Evolutionary conservation across 2,888 invertebrate genomes (phyloP).

Genomic region (Cephus spinipes): DNA sequence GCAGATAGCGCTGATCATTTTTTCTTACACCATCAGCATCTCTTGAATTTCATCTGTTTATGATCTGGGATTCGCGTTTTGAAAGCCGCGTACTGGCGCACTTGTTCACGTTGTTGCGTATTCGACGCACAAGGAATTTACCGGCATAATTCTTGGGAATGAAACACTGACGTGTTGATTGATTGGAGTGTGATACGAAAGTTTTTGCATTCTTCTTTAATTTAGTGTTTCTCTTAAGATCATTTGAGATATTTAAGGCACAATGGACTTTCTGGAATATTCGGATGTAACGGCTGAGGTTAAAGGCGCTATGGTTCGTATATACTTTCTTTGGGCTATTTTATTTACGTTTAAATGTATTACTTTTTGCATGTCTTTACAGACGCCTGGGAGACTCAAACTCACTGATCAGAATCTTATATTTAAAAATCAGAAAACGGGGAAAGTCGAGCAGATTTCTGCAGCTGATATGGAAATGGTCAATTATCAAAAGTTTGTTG

Average conservation of each 20-base stretch:
- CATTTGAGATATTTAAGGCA: not conserved
- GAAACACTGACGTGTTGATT: not conserved
- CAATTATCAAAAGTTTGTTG: conserved; percentile 92
- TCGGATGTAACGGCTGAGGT: conserved; percentile 86
- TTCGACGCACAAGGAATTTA: not conserved
- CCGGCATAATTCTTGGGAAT: not conserved
- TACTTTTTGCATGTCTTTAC: conserved; percentile 40
- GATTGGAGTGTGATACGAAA: not conserved
- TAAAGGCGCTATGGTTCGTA: conserved; percentile 86
- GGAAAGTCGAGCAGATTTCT: conserved; percentile 92
- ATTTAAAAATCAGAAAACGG: conserved; percentile 96
- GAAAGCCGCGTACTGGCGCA: not conserved
- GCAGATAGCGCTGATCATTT: too few species aligned
- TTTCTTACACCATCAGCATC: too few species aligned
- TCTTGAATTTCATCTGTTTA: too few species aligned
- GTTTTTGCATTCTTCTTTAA: not conserved
- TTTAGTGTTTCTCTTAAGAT: not conserved
- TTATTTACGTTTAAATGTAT: conserved; percentile 10
- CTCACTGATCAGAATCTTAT: conserved; percentile 90
- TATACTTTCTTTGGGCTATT: conserved; percentile 12
- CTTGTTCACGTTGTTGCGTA: not conserved
- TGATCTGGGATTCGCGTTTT: too few species aligned
- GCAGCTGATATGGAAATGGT: conserved; percentile 89
- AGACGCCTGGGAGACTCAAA: conserved; percentile 93
- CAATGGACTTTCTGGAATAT: conserved; percentile 89